phyloP scores from a whole-genome alignment of 2,113 vertebrate species.

The Pteruthius melanotis region DNA sequence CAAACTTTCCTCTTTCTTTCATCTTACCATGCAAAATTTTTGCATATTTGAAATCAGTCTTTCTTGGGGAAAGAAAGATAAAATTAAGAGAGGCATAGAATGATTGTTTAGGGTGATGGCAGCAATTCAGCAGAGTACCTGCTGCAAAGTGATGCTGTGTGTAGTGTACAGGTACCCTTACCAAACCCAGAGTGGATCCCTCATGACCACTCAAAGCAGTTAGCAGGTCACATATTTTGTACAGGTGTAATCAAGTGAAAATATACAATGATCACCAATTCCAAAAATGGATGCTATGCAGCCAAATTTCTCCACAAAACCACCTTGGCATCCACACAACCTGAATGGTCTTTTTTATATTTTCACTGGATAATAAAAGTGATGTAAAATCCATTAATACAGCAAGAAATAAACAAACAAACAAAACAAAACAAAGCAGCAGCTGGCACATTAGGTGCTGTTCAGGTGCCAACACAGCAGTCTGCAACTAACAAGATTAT shows the following conservation, averaged over 20 bases:
- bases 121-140: neutral
- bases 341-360: conserved; percentile 14
- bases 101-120: neutral
- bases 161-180: neutral
- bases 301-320: conserved; percentile 1
- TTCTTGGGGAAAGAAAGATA: neutral
- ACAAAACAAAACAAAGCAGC: conserved; percentile 52
- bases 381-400: conserved; percentile 63
- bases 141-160: neutral
- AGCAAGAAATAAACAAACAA: conserved; percentile 54
- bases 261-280: neutral
- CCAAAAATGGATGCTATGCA: neutral
- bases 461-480: conserved; percentile 67
- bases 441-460: conserved; percentile 65
- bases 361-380: conserved; percentile 52
- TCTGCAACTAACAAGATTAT: conserved; percentile 69
- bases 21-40: neutral
- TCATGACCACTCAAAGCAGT: neutral
- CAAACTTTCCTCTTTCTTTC: neutral
- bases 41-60: neutral
- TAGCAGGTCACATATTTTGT: neutral
- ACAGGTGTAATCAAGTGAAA: conserved; percentile 5
- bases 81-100: neutral
- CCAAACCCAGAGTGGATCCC: neutral
- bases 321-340: neutral